A percentile compares a stretch with the other conserved stretches of the same genome.
Evolutionary conservation across 2,797 vertebrate species (phyloP).

Genomic region (Sebastes hubbsi): DNA sequence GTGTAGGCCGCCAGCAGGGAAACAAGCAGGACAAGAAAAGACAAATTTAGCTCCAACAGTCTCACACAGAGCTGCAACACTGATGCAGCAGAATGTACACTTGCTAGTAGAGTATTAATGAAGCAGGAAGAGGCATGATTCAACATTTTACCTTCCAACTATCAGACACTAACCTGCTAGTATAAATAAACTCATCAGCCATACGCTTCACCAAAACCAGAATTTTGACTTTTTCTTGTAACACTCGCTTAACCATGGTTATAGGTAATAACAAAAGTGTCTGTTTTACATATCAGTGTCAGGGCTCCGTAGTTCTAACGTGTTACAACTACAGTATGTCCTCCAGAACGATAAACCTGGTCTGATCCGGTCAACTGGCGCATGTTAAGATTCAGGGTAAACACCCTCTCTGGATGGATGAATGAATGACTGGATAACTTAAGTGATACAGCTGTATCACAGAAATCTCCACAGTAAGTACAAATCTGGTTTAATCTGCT

Average conservation of each 20-base stretch:
- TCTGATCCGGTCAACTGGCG: constrained; percentile 25
- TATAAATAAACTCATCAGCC: not conserved
- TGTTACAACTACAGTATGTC: not conserved
- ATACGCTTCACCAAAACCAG: not conserved
- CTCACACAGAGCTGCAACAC: constrained; percentile 17
- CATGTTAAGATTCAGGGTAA: not conserved
- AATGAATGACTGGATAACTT: not conserved
- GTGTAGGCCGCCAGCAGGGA: not conserved
- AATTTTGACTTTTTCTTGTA: not conserved
- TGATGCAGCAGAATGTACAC: constrained; percentile 8
- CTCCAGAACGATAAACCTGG: not conserved
- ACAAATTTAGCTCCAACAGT: constrained; percentile 24
- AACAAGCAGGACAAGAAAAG: constrained; percentile 6
- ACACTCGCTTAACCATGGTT: not conserved
- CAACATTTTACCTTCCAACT: not conserved
- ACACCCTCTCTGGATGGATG: constrained; percentile 1
- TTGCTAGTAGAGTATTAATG: not conserved
- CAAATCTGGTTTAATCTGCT: constrained; percentile 27
- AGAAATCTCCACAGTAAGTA: not conserved
- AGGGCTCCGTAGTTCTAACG: not conserved
- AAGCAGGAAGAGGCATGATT: not conserved
- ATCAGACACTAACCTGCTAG: not conserved
- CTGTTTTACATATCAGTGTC: not conserved
- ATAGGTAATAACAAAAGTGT: not conserved
- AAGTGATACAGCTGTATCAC: constrained; percentile 13